These are phyloP conservation scores for Anastatus disparis DNA, from an alignment of 1,140 invertebrate genomes.

Conservation along the genomic window DNA sequence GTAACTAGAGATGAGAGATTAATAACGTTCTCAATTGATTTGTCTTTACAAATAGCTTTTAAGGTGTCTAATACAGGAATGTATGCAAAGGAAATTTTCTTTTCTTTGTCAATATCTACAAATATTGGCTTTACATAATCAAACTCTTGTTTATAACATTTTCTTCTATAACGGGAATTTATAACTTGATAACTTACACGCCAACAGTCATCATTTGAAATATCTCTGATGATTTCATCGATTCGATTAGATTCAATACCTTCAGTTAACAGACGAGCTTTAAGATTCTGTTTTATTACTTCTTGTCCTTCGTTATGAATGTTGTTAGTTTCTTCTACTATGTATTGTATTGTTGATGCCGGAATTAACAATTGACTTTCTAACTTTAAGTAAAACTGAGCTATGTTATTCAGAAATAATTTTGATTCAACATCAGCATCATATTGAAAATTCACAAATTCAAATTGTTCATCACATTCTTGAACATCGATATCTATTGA, in stretches of 20 bases:
- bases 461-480: too few relatives aligned
- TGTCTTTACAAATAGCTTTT: too few relatives aligned
- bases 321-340: slow-evolving; percentile 10
- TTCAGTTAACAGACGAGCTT: background rate
- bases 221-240: slow-evolving; percentile 18
- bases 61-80: slow-evolving; percentile 41
- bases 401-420: background rate
- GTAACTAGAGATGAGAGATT: slow-evolving; percentile 5
- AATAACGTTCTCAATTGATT: slow-evolving; percentile 35
- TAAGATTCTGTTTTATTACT: slow-evolving; percentile 6
- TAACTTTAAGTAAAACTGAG: slow-evolving; percentile 13
- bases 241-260: background rate
- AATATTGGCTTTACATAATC: slow-evolving; percentile 38
- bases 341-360: slow-evolving; percentile 15
- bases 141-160: slow-evolving; percentile 46
- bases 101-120: slow-evolving; percentile 29
- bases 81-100: slow-evolving; percentile 48
- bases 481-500: background rate
- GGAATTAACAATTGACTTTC: slow-evolving; percentile 7
- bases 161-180: slow-evolving; percentile 1
- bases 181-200: background rate
- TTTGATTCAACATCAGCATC: background rate
- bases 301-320: background rate
- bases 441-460: background rate
- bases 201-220: slow-evolving; percentile 9